Base-by-base conservation (phyloP, 1,140 invertebrate species). In the Cotesia vestalis region DNA sequence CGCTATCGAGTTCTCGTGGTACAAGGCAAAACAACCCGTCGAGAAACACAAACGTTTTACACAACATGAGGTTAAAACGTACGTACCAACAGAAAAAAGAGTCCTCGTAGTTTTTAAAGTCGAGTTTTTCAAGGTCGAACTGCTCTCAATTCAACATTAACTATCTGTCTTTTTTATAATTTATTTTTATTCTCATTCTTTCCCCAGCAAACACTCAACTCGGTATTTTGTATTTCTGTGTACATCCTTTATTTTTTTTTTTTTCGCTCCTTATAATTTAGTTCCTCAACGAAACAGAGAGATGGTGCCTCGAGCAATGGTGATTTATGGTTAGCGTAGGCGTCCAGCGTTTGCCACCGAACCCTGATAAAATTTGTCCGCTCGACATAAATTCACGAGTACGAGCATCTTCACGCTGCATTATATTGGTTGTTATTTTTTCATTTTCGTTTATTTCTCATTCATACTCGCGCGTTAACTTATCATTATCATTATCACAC, bases 311-410 rank as follows among this genome's bases (percentile, higher is more conserved):
- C 59, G 66, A 71, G 55, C 53, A 14, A 38, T 36, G 17, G 79
- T 85, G 84, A 85, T 85, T 86, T 86, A 85, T 80, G 70, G 70
- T 67, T 69, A 73, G 82, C 79, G 85, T 86, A 79, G 84, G 85
- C 83, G 85, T 80, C 71, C 77, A 77, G 76, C 80, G 83, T 84
- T 86, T 85, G 85, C 85, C 85, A 86, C 85, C 78, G 85, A 83
- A 85, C 78, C 80, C 80, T 81, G 85, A 87, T 86, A 87, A 87
- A 87, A 87, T 87, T 86, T 85, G 85, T 83, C 84, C 80, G 75
- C 75, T 76, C 81, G 78, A 84, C 80, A 85, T 87, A 86, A 87
- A 87, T 87, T 83, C 80, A 84, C 83, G 79, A 80, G 83, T 85
- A 80, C 81, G 76, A 78, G 79, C 35, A 27, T 40, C 60, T 36